Evolutionary conservation across 2,113 vertebrate species (phyloP), one percentile per base, ranked within the genome.

Genomic region (Otolemur garnettii): DNA sequence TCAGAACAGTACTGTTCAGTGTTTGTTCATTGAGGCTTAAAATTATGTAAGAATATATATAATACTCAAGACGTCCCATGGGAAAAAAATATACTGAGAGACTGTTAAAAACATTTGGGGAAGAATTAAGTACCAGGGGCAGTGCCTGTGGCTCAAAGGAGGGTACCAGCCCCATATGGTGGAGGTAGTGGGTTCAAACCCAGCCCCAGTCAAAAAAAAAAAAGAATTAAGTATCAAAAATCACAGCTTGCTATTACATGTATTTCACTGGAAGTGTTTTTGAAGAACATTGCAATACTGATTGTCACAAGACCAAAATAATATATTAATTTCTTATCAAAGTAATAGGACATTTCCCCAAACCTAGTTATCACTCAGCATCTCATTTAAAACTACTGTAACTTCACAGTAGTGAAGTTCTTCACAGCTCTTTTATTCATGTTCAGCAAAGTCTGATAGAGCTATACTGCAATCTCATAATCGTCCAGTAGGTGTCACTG

Each of bases 401-500:
- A 55, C 72, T 60, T 42, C 2, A 12, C n/a, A n/a, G n/a, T n/a
- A n/a, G n/a, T n/a, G n/a, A n/a, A n/a, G n/a, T n/a, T n/a, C n/a
- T n/a, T n/a, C n/a, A n/a, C n/a, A n/a, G n/a, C n/a, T n/a, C n/a
- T n/a, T 91, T 69, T 17, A 14, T 75, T 79, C 4, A n/a, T 6
- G 22, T 53, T 81, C n/a, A 77, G 19, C 59, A 50, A 42, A 81
- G 82, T 83, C 95, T 93, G 94, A 68, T 87, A 96, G 95, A 91
- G 92, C 95, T 93, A 22, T 19, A 53, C 21, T 90, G 95, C 87
- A 94, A 93, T 93, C 26, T 74, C 86, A 78, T 0, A 12, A 0
- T 24, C 33, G 8, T 75, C 69, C 97, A 94, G 94, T 66, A 98
- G 96, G 96, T 91, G 97, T 88, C 97, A 33, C 79, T 95, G 89